Evolutionary conservation across 2,113 vertebrate genomes (phyloP).

Genomic region (Accipiter cooperii): DNA sequence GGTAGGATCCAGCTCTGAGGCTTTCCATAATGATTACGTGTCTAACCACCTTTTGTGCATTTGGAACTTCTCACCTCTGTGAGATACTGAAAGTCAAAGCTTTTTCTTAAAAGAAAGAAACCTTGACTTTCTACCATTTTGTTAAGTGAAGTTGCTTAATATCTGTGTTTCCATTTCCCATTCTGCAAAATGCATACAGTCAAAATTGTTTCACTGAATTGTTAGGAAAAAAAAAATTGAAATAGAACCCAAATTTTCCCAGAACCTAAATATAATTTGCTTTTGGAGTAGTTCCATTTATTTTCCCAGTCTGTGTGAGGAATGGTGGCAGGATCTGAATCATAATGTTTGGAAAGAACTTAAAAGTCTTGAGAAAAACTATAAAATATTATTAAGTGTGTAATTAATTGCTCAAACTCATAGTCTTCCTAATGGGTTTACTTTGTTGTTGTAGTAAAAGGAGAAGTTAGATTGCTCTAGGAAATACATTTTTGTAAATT

Average conservation of each 20-base stretch:
- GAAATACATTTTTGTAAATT: conserved; percentile 1
- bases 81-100: neutral
- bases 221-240: neutral
- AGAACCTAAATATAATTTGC: neutral
- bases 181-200: neutral
- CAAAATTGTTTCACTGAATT: neutral
- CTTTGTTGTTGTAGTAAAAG: conserved; percentile 22
- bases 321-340: neutral
- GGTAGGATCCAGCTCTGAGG: neutral
- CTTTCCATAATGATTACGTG: neutral
- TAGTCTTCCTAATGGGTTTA: neutral
- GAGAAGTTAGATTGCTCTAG: neutral
- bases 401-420: conserved; percentile 24
- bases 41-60: neutral
- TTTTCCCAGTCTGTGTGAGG: neutral
- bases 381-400: conserved; percentile 24
- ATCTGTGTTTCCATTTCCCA: neutral
- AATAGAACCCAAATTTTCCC: neutral
- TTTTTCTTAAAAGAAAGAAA: neutral
- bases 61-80: neutral
- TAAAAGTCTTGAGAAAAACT: conserved; percentile 32
- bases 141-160: neutral
- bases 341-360: conserved; percentile 4
- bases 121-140: neutral
- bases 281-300: neutral